Evolutionary conservation across 2,113 vertebrate species (phyloP), one percentile per base, ranked within the genome.

Genomic region (Speoplatyrhinus poulsoni): DNA sequence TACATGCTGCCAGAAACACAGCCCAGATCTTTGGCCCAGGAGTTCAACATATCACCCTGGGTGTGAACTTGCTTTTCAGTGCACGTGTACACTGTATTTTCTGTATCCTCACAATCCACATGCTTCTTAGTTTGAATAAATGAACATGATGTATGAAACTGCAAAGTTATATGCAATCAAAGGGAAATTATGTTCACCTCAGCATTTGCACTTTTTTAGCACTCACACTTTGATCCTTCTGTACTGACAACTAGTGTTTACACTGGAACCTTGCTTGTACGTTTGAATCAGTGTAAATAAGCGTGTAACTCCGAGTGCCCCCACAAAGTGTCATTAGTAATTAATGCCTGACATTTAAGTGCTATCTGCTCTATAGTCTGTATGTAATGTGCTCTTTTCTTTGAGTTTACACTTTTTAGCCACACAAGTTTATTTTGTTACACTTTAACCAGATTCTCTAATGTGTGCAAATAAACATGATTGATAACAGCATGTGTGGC

Each of bases 281-380:
- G 71, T 82, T 47, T 67, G 59, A 58, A 47, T 57, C 15, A 26
- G 55, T 72, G 69, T 69, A 63, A 81, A 71, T 66, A 60, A 77
- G 81, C n/a, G 59, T 69, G 62, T 58, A 76, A 78, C 73, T 77
- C 58, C 1, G 68, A 80, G 76, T 63, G 79, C 79, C 79, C 74
- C 76, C 69, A 9, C 46, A 49, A 68, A 57, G 67, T 60, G 79
- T 81, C 82, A 79, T 82, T 62, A 65, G 62, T 65, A 75, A 85
- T 80, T 73, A 70, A 78, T 71, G 80, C 78, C 46, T 53, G 54
- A 26, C 26, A 2, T 77, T 55, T 55, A 62, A 84, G 70, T 72
- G 36, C 69, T 49, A 75, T 60, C 58, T 58, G 19, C 47, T 54
- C 63, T 70, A 26, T 26, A 60, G 82, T 72, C 59, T 65, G 52